phyloP scores from a whole-genome alignment of 2,888 invertebrate genomes.

The Eupithecia subumbrata region DNA sequence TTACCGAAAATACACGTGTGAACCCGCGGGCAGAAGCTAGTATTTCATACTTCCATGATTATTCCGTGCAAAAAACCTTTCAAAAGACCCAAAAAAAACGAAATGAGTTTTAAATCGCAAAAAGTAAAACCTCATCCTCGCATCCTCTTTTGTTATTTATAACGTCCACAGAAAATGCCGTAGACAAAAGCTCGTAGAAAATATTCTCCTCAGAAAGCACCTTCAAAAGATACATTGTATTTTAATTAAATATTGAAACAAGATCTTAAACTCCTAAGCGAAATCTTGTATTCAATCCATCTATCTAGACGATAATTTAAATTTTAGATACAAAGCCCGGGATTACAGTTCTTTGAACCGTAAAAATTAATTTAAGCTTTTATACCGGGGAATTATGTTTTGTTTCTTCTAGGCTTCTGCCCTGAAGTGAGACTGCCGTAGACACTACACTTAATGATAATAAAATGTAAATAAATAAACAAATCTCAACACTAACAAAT shows the following conservation, averaged over 20 bases:
- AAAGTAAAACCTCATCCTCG: not conserved
- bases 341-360: not conserved
- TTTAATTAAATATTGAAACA: conserved; percentile 2
- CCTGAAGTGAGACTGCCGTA: no score
- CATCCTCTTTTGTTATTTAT: not conserved
- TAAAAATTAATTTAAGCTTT: not conserved
- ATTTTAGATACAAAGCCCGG: not conserved
- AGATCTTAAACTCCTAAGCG: not conserved
- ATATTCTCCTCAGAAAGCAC: not conserved
- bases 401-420: no score
- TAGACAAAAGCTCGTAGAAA: not conserved
- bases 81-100: not conserved
- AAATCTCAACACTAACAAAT: no score
- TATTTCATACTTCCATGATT: not conserved
- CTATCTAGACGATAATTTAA: not conserved
- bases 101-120: not conserved
- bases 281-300: not conserved
- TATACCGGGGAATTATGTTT: not conserved
- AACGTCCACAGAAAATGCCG: not conserved
- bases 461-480: no score
- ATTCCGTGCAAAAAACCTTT: not conserved
- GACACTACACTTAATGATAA: no score
- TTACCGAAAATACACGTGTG: no score
- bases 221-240: not conserved
- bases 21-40: no score